phyloP scores from a whole-genome alignment of 37 sponge, comb jelly and placozoan species.

The Hexactinellida sp. region DNA sequence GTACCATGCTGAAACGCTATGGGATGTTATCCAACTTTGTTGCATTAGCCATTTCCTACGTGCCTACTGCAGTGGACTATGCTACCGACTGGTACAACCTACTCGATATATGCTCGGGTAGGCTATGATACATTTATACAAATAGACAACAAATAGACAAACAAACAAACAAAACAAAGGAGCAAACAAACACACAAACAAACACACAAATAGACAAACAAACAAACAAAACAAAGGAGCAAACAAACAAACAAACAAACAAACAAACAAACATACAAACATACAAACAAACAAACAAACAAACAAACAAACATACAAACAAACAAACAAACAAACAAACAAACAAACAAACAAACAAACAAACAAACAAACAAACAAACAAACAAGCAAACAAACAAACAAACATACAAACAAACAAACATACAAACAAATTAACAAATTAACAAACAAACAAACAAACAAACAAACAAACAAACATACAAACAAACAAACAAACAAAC shows the following conservation, averaged over 20 bases:
- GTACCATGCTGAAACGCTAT: not conserved
- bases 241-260: conserved; percentile 15
- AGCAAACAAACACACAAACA: conserved; percentile 14
- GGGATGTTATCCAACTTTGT: not conserved
- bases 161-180: conserved; percentile 1
- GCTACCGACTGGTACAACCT: not conserved
- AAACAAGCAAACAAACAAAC: not conserved
- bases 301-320: not conserved
- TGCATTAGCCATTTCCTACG: not conserved
- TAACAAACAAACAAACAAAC: not conserved
- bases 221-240: conserved; percentile 9
- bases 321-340: not conserved
- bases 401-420: not conserved
- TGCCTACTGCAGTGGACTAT: not conserved
- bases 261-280: conserved; percentile 3
- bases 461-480: not conserved
- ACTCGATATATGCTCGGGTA: not conserved
- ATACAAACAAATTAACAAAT: too few relatives aligned
- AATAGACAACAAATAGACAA: not conserved
- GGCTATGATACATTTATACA: not conserved
- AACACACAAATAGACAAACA: conserved; percentile 9
- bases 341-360: not conserved
- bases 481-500: not conserved
- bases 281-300: not conserved
- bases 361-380: not conserved